Conservation (phyloP, 2,888 invertebrate species). For the Protonemura montana region DNA sequence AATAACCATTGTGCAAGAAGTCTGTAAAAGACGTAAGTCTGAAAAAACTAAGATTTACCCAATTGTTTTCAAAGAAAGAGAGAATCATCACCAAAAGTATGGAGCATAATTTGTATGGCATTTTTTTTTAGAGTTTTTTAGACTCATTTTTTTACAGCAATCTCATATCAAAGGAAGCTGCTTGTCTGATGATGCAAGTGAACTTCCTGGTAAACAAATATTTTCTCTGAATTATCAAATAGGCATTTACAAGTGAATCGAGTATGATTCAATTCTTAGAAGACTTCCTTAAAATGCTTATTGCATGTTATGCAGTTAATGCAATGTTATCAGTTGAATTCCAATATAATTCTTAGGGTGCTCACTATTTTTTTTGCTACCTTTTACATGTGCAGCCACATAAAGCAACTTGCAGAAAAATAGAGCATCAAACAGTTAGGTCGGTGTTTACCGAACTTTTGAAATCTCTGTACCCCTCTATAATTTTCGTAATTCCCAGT, state of each 20-base stretch:
- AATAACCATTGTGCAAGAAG: slow-evolving; percentile 64
- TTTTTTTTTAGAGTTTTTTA: too few relatives aligned
- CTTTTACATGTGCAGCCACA: slow-evolving; percentile 65
- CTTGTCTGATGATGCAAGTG: not conserved
- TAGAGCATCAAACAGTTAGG: slow-evolving; percentile 60
- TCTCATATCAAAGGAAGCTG: not conserved
- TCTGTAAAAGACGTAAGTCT: slow-evolving; percentile 71
- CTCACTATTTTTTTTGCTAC: slow-evolving; percentile 45
- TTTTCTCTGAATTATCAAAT: slow-evolving; percentile 81
- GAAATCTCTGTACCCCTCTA: too few relatives aligned
- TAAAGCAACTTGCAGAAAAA: slow-evolving; percentile 67
- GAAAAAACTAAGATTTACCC: slow-evolving; percentile 79
- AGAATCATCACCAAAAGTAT: slow-evolving; percentile 86
- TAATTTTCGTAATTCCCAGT: too few relatives aligned
- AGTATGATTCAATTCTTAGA: too few relatives aligned
- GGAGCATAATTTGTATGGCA: too few relatives aligned
- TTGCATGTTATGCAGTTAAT: too few relatives aligned
- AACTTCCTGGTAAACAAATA: slow-evolving; percentile 56
- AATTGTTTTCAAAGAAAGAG: slow-evolving; percentile 92
- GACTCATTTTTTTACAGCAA: not conserved
- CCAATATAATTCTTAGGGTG: too few relatives aligned
- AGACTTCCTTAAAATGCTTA: too few relatives aligned
- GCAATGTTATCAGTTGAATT: too few relatives aligned
- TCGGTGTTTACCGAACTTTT: too few relatives aligned
- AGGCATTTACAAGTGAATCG: slow-evolving; percentile 75